phyloP scores from a whole-genome alignment of 2,797 vertebrate species.

The Pseudochirops cupreus region DNA sequence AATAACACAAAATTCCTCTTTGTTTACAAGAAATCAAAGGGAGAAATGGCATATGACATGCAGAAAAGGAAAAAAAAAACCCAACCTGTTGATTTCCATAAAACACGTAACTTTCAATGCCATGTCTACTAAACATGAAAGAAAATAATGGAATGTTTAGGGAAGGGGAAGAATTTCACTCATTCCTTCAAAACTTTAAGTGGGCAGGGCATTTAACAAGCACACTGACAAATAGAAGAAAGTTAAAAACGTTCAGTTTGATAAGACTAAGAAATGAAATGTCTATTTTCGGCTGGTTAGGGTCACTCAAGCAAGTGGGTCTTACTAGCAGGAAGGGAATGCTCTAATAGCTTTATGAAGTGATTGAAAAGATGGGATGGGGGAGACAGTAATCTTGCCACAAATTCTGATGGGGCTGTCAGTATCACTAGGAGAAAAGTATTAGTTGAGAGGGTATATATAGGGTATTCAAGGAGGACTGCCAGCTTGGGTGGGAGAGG shows the following conservation, averaged over 20 bases:
- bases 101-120: background rate
- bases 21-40: background rate
- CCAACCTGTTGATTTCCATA: background rate
- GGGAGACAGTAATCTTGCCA: background rate
- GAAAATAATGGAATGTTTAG: background rate
- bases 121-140: background rate
- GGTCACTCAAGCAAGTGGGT: background rate
- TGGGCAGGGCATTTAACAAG: background rate
- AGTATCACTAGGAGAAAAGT: background rate
- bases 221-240: background rate
- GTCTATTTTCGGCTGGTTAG: background rate
- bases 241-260: background rate
- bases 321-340: background rate
- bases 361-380: background rate
- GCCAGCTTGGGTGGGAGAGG: background rate
- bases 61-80: background rate
- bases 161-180: background rate
- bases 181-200: background rate
- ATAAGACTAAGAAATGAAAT: background rate
- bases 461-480: background rate
- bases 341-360: background rate
- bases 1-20: background rate
- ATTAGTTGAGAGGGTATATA: background rate
- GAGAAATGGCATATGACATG: background rate
- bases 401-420: background rate